Base-by-base conservation (phyloP, 2,797 vertebrate genomes). In the Malurus leucopterus region DNA sequence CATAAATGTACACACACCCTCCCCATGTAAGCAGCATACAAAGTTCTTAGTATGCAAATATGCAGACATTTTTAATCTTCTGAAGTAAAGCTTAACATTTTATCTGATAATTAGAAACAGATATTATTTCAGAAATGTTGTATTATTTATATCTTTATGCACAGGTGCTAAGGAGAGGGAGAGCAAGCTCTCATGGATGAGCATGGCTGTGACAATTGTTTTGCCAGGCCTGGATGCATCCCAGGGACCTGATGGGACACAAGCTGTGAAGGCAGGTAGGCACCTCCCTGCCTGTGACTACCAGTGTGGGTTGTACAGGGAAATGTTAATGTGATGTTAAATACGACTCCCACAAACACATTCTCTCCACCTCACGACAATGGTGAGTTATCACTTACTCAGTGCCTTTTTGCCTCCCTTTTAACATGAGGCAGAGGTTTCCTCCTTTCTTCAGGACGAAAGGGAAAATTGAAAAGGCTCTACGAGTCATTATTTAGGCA, bases 31-130 rank as follows among this genome's bases (percentile, higher is more conserved):
- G 24, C 23, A 78, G 55, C 57, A 67, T 55, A 80, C 36, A 64
- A 36, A 69, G 72, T 51, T 49, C 59, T 34, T 49, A 84, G 53
- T 71, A 79, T 78, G 74, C 64, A 93, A 95, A 90, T 43, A 40
- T 1, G 13, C 13, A 51, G 43, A 81, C 44, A 81, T 34, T 70
- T 64, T 89, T 63, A 73, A 91, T 47, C 69, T 91, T 73, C 84
- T 90, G 40, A 91, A 77, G 61, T 87, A 9, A 74, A 85, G 59
- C 86, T 63, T 86, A 74, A 14, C 94, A 94, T 86, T 55, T 34
- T 6, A 22, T 53, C 50, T 62, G 75, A 78, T 32, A 83, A 89
- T 58, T 53, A 75, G 23, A 93, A 95, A 79, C 58, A 84, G 53
- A 26, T 15, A 82, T 0, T 24, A 38, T 69, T 34, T 82, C 62